phyloP scores from a whole-genome alignment of 37 sponge, comb jelly and placozoan genomes.

The Ephydatia muelleri region DNA sequence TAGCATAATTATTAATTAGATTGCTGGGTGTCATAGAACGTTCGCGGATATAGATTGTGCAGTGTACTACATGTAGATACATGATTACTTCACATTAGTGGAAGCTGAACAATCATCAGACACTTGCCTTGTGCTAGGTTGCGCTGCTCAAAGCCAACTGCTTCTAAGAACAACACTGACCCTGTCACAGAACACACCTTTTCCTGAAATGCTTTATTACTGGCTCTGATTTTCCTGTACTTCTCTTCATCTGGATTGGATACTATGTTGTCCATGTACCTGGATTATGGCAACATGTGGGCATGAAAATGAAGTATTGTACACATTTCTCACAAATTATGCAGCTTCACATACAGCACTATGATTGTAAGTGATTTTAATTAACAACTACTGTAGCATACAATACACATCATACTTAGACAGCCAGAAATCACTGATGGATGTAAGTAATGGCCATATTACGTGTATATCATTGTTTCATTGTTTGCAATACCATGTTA shows the following conservation, averaged over 20 bases:
- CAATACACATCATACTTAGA: too few species aligned
- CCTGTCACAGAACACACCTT: constrained; percentile 48
- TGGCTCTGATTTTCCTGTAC: constrained; percentile 61
- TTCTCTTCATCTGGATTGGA: constrained; percentile 69
- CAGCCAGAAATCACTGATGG: too few species aligned
- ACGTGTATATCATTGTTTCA: too few species aligned
- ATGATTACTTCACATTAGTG: constrained; percentile 33
- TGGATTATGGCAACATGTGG: background rate
- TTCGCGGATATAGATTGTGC: too few species aligned
- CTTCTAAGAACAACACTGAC: constrained; percentile 63
- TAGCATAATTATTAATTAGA: too few species aligned
- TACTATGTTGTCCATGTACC: constrained; percentile 73
- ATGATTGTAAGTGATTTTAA: too few species aligned
- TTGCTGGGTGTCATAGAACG: too few species aligned
- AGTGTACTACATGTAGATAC: background rate
- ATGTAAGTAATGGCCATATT: too few species aligned
- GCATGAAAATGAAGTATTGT: too few species aligned
- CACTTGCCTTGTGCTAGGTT: background rate
- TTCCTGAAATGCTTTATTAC: constrained; percentile 73
- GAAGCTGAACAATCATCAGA: constrained; percentile 4
- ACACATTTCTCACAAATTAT: too few species aligned
- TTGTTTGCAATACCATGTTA: too few species aligned
- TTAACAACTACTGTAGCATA: too few species aligned
- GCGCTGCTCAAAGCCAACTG: constrained; percentile 64
- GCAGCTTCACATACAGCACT: background rate